Evolutionary conservation across 2,797 vertebrate species (phyloP).

Genomic region (Trachops cirrhosus): DNA sequence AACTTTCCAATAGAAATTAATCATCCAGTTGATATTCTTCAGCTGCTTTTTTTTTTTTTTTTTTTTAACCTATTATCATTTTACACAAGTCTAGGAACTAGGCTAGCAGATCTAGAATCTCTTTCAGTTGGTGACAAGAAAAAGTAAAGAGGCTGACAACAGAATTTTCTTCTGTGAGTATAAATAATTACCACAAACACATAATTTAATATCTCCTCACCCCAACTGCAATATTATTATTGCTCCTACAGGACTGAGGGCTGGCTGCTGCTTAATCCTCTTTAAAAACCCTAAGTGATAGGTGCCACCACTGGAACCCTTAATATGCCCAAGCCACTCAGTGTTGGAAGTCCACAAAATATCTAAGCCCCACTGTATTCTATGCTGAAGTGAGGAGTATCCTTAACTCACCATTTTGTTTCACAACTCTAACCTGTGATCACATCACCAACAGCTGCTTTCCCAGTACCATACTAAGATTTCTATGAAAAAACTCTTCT

Average conservation of each 20-base stretch:
- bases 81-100: constrained; percentile 9
- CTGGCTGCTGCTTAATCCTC: background rate
- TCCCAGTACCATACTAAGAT: background rate
- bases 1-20: constrained; percentile 7
- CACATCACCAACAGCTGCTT: background rate
- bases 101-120: background rate
- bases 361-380: background rate
- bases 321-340: background rate
- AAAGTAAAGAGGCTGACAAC: background rate
- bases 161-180: constrained; percentile 1
- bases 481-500: background rate
- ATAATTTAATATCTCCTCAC: background rate
- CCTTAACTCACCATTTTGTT: background rate
- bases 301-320: background rate
- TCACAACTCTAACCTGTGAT: background rate
- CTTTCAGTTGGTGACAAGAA: background rate
- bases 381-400: background rate
- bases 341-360: background rate
- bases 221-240: background rate
- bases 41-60: background rate
- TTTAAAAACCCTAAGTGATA: background rate
- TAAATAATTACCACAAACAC: background rate
- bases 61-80: background rate
- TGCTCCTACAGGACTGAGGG: background rate
- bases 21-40: constrained; percentile 13